Percentiles rank a stretch among this genome's conserved stretches.
These are phyloP conservation scores for Atta cephalotes DNA, from an alignment of 1,140 invertebrate species.

Conservation along the genomic window DNA sequence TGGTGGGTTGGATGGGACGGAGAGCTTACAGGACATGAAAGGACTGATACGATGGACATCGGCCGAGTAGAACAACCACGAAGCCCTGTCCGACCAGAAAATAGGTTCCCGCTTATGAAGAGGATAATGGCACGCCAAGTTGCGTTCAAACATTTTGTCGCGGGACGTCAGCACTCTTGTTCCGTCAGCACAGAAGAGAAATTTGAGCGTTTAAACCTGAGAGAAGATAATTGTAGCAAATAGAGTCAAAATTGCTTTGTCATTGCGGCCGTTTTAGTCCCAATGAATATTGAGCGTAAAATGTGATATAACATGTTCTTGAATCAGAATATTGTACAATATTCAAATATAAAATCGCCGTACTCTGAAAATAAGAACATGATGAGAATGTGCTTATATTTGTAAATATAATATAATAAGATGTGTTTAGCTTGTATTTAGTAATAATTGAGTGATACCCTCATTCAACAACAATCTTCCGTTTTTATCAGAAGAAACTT, in stretches of 20 bases:
- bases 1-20: too few relatives aligned
- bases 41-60: slow-evolving; percentile 15
- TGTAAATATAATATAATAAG: neutral
- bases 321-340: neutral
- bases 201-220: slow-evolving; percentile 4
- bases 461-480: neutral
- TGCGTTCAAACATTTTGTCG: slow-evolving; percentile 52
- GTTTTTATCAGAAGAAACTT: neutral
- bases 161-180: neutral
- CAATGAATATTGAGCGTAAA: neutral
- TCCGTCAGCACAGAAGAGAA: neutral
- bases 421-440: neutral
- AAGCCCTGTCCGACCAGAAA: slow-evolving; percentile 39
- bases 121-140: slow-evolving; percentile 51
- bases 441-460: neutral
- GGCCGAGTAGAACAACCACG: neutral
- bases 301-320: neutral
- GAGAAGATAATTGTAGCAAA: slow-evolving; percentile 36
- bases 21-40: neutral
- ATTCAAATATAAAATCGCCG: neutral
- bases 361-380: slow-evolving; percentile 4
- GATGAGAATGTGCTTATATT: neutral
- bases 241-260: slow-evolving; percentile 39
- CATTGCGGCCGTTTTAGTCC: neutral
- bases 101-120: slow-evolving; percentile 36